Conservation (phyloP, 2,888 invertebrate species). For the Anthophora plumipes region DNA sequence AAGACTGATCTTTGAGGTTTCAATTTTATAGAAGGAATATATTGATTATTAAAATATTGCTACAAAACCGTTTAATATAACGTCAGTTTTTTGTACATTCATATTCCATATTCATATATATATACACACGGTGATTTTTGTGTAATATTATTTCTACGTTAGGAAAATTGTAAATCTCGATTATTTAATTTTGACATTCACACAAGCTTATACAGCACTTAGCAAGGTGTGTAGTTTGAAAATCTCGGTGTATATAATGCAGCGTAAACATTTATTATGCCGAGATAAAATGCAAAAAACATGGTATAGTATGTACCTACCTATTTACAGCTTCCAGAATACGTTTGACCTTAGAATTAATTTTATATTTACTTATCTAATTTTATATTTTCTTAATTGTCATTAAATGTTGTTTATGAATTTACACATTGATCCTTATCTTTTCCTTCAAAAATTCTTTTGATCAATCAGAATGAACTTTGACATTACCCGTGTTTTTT, state of each 20-base stretch:
- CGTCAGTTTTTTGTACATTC: constrained; percentile 12
- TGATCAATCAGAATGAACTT: background rate
- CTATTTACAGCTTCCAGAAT: constrained; percentile 50
- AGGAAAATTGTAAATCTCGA: constrained; percentile 23
- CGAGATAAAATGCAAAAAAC: constrained; percentile 26
- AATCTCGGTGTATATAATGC: constrained; percentile 43
- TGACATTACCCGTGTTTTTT: background rate
- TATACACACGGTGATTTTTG: constrained; percentile 2
- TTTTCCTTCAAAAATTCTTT: constrained; percentile 43
- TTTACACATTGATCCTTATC: constrained; percentile 32
- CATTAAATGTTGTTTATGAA: constrained; percentile 48
- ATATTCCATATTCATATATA: constrained; percentile 17
- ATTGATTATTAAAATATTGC: constrained; percentile 1
- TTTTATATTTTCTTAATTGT: constrained; percentile 54
- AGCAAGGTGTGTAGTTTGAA: constrained; percentile 34
- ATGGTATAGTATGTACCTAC: constrained; percentile 32
- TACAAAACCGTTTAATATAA: constrained; percentile 5
- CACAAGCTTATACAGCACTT: constrained; percentile 14
- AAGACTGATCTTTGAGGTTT: constrained; percentile 16
- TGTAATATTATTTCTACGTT: constrained; percentile 24
- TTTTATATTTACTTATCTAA: constrained; percentile 49
- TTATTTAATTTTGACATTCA: constrained; percentile 38
- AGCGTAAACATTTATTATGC: constrained; percentile 33
- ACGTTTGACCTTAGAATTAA: constrained; percentile 54
- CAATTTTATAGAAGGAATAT: constrained; percentile 8